phyloP scores from a whole-genome alignment of 2,113 vertebrate genomes.

The Paraplagusia blochii region DNA sequence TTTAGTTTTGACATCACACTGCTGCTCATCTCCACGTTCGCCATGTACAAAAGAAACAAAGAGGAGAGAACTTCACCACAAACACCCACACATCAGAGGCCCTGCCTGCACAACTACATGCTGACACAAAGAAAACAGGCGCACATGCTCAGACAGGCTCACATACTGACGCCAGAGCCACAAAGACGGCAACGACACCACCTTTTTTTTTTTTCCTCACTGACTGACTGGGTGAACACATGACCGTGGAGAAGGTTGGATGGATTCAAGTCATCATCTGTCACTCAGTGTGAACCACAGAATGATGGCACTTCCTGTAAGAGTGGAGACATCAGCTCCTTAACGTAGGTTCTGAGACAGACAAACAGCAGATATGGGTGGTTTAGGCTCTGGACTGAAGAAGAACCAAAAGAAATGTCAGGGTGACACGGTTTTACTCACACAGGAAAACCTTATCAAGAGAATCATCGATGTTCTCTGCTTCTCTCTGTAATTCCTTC shows the following conservation, averaged over 20 bases:
- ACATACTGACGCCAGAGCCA: constrained; percentile 21
- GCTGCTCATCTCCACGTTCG: constrained; percentile 1
- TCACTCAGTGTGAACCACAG: constrained; percentile 28
- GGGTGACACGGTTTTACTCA: constrained; percentile 4
- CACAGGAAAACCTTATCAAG: constrained; percentile 9
- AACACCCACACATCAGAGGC: neutral
- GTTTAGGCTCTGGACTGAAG: constrained; percentile 39
- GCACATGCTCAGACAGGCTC: constrained; percentile 51
- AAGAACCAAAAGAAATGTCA: constrained; percentile 13
- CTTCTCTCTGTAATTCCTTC: too few relatives aligned
- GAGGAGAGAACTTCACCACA: constrained; percentile 22
- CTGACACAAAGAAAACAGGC: constrained; percentile 59
- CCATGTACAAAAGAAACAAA: constrained; percentile 27
- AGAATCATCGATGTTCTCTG: too few relatives aligned
- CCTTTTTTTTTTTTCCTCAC: constrained; percentile 7
- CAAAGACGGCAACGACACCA: constrained; percentile 30
- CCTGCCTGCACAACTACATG: constrained; percentile 35
- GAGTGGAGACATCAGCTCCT: constrained; percentile 33
- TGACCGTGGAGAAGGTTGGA: constrained; percentile 48
- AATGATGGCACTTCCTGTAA: constrained; percentile 43
- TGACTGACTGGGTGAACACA: constrained; percentile 16
- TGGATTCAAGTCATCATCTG: constrained; percentile 37
- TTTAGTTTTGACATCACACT: neutral
- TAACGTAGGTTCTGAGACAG: too few relatives aligned
- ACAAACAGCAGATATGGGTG: constrained; percentile 19